Conservation (phyloP, 2,888 invertebrate species). For the Magallana nippona region DNA sequence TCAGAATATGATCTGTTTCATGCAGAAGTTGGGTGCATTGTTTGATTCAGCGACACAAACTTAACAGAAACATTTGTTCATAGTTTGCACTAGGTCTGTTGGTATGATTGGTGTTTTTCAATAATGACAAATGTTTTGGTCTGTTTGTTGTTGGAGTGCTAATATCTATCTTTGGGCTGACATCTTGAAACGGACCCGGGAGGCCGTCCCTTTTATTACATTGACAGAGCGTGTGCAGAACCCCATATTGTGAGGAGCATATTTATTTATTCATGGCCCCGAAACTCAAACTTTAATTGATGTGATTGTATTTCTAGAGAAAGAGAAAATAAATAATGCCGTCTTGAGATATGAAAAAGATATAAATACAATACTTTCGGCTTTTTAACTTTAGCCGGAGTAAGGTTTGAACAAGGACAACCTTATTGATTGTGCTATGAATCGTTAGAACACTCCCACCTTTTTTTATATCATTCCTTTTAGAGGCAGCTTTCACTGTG, state of each 20-base stretch:
- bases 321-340: constrained; percentile 18
- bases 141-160: constrained; percentile 17
- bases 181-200: constrained; percentile 24
- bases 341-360: constrained; percentile 21
- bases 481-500: neutral
- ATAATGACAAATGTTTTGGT: constrained; percentile 17
- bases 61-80: neutral
- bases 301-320: constrained; percentile 14
- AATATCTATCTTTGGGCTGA: constrained; percentile 27
- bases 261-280: constrained; percentile 15
- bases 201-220: constrained; percentile 9
- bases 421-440: constrained; percentile 13
- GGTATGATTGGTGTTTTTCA: neutral
- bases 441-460: neutral
- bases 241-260: constrained; percentile 23
- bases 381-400: neutral
- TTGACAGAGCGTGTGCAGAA: constrained; percentile 23
- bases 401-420: neutral
- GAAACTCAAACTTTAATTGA: constrained; percentile 29
- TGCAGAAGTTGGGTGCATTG: neutral
- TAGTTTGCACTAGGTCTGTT: neutral
- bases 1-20: constrained; percentile 24
- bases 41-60: neutral
- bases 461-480: neutral
- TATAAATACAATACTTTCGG: constrained; percentile 30